Base-by-base conservation (phyloP, 2,113 vertebrate species). In the Colaptes auratus region DNA sequence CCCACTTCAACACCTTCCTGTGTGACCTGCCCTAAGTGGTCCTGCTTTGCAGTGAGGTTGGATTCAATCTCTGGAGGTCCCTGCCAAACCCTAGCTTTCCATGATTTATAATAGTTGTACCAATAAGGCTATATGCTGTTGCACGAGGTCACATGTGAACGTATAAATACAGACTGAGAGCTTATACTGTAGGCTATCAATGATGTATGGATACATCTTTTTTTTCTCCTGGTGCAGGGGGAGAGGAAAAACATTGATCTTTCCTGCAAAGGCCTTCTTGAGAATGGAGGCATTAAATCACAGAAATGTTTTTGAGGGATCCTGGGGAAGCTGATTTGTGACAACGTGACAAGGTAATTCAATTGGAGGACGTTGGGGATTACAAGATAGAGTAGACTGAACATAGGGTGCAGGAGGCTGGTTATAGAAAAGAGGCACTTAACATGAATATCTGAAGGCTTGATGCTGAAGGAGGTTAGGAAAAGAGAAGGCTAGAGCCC, bases 361-460 rank as follows among this genome's bases (percentile, higher is more conserved):
- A 53, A 4, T 53, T 10, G 3, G 23, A 78, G 48, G 70, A 78
- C 56, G 12, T 0, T 46, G 66, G 44, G 58, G 56, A 63, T 74
- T 60, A 75, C 28, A 91, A 63, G 73, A n/a, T 21, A 72, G 74
- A 66, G 42, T 52, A 52, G 56, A 60, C 13, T n/a, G 27, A 82
- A 23, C 4, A 23, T 8, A 73, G 52, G 67, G 52, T 79, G 52
- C 77, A 76, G 75, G 55, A 87, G 59, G 39, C 44, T 44, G 35
- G 67, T 70, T 71, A 13, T 52, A 81, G 48, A 67, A 59, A 80
- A 36, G 30, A 82, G 56, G 18, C 18, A n/a, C 44, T 60, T 77
- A 95, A 73, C n/a, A 66, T 58, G 74, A 93, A 59, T 64, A 69
- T 84, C 77, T 84, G 70, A 90, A 90, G 86, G 10, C 17, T 84